A percentile compares a stretch with the other conserved stretches of the same genome.
These are phyloP conservation scores for Cichladusa arquata DNA, from an alignment of 2,113 vertebrate genomes.

Conservation along the genomic window DNA sequence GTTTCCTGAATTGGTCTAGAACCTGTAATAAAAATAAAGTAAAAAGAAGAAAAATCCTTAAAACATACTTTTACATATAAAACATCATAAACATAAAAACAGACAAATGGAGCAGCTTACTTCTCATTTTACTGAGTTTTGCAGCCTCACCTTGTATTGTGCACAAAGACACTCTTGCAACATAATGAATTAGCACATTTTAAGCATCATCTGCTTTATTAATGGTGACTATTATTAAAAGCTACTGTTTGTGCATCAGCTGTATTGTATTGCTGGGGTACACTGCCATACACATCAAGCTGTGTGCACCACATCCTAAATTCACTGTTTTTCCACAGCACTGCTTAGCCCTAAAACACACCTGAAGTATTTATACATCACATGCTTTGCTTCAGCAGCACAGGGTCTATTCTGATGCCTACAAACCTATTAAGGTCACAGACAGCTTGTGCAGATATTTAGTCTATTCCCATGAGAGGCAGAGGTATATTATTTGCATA, in stretches of 20 bases:
- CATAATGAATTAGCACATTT: not conserved
- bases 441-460: constrained; percentile 36
- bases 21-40: constrained; percentile 6
- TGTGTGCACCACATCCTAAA: not conserved
- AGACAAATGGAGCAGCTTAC: not conserved
- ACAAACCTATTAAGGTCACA: constrained; percentile 50
- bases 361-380: not conserved
- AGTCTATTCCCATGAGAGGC: constrained; percentile 8
- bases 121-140: not conserved
- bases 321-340: not conserved
- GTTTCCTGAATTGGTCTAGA: constrained; percentile 27
- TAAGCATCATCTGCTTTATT: not conserved
- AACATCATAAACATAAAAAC: not conserved
- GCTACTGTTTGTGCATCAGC: not conserved
- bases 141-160: not conserved
- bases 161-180: not conserved
- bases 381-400: not conserved
- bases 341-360: not conserved
- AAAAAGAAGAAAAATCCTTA: not conserved
- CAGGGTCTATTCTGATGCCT: not conserved
- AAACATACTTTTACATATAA: not conserved
- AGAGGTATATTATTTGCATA: constrained; percentile 61
- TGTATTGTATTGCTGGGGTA: not conserved
- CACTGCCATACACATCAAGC: not conserved
- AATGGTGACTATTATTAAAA: not conserved